phyloP scores from a whole-genome alignment of 2,113 vertebrate genomes.

The Grammomys dolichurus region DNA sequence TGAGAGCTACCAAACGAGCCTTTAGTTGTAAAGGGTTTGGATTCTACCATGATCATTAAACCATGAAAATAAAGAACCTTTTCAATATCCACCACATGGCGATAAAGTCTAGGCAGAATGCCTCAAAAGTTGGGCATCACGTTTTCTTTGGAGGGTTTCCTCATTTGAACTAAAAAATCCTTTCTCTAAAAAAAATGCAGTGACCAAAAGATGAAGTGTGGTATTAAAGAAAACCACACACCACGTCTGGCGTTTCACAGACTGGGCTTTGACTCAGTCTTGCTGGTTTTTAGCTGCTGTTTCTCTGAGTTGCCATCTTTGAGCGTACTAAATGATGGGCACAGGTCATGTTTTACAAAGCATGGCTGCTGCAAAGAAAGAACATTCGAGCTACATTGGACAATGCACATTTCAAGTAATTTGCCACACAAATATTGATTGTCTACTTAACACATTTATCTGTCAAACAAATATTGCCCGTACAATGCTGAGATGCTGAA shows the following conservation, averaged over 20 bases:
- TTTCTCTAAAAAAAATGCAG: slow-evolving; percentile 43
- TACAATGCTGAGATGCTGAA: not conserved
- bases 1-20: not conserved
- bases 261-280: not conserved
- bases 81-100: slow-evolving; percentile 58
- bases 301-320: slow-evolving; percentile 49
- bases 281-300: not conserved
- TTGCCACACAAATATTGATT: not conserved
- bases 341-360: not conserved
- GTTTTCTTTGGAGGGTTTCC: slow-evolving; percentile 71
- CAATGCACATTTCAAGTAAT: not conserved
- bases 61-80: slow-evolving; percentile 64
- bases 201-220: slow-evolving; percentile 59
- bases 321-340: slow-evolving; percentile 27
- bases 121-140: slow-evolving; percentile 58
- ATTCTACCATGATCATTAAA: slow-evolving; percentile 56
- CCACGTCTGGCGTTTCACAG: not conserved
- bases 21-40: not conserved
- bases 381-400: not conserved
- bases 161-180: slow-evolving; percentile 48
- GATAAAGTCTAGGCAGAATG: slow-evolving; percentile 66
- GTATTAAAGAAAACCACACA: not conserved
- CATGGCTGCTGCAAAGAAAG: not conserved
- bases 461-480: not conserved
- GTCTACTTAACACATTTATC: not conserved